These are phyloP conservation scores for Anaspis maculata DNA, from an alignment of 2,888 invertebrate genomes.

Conservation along the genomic window DNA sequence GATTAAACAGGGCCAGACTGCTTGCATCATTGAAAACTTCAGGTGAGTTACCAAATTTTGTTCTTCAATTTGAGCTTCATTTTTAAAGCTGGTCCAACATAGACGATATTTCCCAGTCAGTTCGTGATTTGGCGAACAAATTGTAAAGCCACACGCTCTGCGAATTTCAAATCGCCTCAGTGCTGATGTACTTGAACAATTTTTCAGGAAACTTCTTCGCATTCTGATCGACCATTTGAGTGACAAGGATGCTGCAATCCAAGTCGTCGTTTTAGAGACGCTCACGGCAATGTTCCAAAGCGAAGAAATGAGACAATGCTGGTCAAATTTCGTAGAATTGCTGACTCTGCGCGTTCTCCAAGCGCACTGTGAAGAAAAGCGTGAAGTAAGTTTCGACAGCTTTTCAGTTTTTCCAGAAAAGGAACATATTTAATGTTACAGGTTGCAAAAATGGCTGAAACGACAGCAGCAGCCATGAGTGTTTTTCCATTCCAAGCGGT, in stretches of 20 bases:
- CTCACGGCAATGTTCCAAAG: constrained; percentile 79
- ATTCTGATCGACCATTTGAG: constrained; percentile 67
- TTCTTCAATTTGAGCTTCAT: not conserved
- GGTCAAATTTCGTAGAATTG: constrained; percentile 85
- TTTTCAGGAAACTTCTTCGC: constrained; percentile 57
- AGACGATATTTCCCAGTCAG: too few species aligned
- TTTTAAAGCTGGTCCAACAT: too few species aligned
- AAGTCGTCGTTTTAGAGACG: constrained; percentile 70
- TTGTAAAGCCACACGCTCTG: too few species aligned
- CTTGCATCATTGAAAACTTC: constrained; percentile 46
- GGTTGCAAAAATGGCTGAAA: constrained; percentile 77
- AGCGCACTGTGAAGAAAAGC: constrained; percentile 66
- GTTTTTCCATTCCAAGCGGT: constrained; percentile 75
- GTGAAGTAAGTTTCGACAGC: constrained; percentile 51
- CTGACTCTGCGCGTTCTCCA: constrained; percentile 82
- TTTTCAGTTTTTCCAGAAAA: not conserved
- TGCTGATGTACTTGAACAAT: constrained; percentile 2
- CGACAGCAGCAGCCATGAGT: constrained; percentile 61
- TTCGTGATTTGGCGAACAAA: too few species aligned
- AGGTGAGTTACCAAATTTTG: too few species aligned
- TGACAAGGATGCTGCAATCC: constrained; percentile 51
- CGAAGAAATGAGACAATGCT: constrained; percentile 64
- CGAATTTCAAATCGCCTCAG: too few species aligned
- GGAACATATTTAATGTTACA: constrained; percentile 34
- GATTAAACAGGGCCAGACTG: constrained; percentile 46